phyloP scores from a whole-genome alignment of 2,888 invertebrate genomes.

The Tanypteryx hageni region DNA sequence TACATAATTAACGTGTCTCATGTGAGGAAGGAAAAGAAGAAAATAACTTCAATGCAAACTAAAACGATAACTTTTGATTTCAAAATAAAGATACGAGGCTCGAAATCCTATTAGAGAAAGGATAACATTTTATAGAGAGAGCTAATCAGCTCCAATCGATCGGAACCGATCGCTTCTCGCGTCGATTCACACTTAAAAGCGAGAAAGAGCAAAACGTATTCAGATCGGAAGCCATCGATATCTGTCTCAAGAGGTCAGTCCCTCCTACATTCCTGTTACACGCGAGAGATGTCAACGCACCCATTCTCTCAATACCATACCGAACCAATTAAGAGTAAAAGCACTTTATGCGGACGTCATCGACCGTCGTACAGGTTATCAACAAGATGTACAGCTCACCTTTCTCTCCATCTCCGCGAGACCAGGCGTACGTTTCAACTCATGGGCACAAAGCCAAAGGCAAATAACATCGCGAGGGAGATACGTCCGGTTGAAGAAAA shows the following conservation, averaged over 20 bases:
- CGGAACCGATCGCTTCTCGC: no score
- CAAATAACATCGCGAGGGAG: constrained; percentile 2
- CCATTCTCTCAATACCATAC: background rate
- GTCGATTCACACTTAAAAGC: no score
- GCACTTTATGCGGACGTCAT: constrained; percentile 14
- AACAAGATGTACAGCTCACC: background rate
- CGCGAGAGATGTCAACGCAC: background rate
- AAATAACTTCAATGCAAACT: no score
- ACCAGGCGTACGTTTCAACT: background rate
- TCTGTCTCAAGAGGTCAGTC: background rate
- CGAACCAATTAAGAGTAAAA: constrained; percentile 2
- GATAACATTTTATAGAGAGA: no score
- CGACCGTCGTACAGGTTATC: background rate
- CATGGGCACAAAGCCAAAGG: constrained; percentile 16
- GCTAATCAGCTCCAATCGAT: no score
- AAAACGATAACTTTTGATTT: no score
- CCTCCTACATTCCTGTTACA: background rate
- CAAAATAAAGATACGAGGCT: no score
- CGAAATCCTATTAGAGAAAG: no score
- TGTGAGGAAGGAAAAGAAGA: no score
- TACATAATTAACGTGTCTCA: no score
- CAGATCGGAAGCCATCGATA: background rate
- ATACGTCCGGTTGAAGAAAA: background rate
- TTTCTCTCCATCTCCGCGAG: background rate
- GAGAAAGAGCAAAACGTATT: background rate